Evolutionary conservation across 2,113 vertebrate genomes (phyloP).

Genomic region (Rafetus swinhoei): DNA sequence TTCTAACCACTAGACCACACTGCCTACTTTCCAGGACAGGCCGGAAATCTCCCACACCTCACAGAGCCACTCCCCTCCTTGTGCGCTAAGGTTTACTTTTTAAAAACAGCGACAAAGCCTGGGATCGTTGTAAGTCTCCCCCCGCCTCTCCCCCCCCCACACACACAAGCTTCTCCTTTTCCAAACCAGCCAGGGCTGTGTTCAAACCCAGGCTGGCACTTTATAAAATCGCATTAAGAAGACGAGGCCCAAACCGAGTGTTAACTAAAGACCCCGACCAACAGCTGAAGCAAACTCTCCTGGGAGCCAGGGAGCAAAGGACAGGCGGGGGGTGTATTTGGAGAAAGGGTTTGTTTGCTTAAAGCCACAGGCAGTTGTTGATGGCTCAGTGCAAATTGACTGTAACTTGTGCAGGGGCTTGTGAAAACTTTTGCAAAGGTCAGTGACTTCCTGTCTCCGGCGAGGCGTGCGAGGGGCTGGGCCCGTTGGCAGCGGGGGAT

Average conservation of each 20-base stretch:
- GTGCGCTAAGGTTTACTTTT: not conserved
- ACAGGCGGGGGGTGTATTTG: not conserved
- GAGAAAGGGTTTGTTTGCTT: not conserved
- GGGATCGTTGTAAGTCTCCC: not conserved
- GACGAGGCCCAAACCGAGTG: too few relatives aligned
- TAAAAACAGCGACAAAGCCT: not conserved
- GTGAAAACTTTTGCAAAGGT: conserved; percentile 7
- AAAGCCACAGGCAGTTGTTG: not conserved
- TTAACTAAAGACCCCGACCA: not conserved
- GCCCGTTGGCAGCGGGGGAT: not conserved
- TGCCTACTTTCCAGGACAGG: not conserved
- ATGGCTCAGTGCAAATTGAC: not conserved
- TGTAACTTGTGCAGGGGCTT: not conserved
- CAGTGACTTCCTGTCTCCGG: not conserved
- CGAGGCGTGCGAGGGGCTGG: not conserved
- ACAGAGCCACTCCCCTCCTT: not conserved
- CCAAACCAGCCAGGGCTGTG: too few relatives aligned
- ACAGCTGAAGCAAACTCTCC: too few relatives aligned
- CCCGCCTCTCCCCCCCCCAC: too few relatives aligned
- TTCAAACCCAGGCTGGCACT: too few relatives aligned
- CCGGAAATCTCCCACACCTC: not conserved
- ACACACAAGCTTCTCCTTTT: not conserved
- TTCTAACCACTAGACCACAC: not conserved
- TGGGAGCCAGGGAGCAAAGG: not conserved
- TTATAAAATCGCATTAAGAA: not conserved